Conservation (phyloP, 2,888 invertebrate species). For the Hirtodrosophila duncani region DNA sequence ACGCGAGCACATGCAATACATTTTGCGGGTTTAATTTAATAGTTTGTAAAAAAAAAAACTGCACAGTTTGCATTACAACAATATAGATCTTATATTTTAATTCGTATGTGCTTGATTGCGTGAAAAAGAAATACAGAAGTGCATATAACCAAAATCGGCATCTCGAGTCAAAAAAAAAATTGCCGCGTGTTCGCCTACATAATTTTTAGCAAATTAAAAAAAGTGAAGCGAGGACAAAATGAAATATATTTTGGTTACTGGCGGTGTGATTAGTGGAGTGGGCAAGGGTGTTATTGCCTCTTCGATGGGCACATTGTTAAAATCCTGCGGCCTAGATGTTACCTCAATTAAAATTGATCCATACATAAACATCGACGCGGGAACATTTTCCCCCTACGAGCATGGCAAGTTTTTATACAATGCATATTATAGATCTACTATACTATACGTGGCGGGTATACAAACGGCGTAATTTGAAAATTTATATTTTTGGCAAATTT, state of each 20-base stretch:
- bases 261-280: slow-evolving; percentile 99
- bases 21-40: too few species aligned
- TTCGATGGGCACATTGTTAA: slow-evolving; percentile 96
- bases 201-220: too few species aligned
- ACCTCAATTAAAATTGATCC: slow-evolving; percentile 99
- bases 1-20: too few species aligned
- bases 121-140: too few species aligned
- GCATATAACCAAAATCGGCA: too few species aligned
- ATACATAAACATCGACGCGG: slow-evolving; percentile 99
- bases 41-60: too few species aligned
- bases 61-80: too few species aligned
- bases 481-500: slow-evolving; percentile 26
- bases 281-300: slow-evolving; percentile 97
- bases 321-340: slow-evolving; percentile 95
- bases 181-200: too few species aligned
- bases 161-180: too few species aligned
- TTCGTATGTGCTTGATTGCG: too few species aligned
- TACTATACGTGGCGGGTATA: background rate
- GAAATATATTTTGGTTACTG: slow-evolving; percentile 99
- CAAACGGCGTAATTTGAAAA: slow-evolving; percentile 7
- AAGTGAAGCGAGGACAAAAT: too few species aligned
- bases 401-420: slow-evolving; percentile 97
- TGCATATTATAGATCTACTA: slow-evolving; percentile 1
- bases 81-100: too few species aligned
- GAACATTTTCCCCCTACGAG: slow-evolving; percentile 99